Percentiles rank a stretch among this genome's conserved stretches.
These are phyloP conservation scores for Agriotes lineatus DNA, from an alignment of 2,888 invertebrate species.

Conservation along the genomic window DNA sequence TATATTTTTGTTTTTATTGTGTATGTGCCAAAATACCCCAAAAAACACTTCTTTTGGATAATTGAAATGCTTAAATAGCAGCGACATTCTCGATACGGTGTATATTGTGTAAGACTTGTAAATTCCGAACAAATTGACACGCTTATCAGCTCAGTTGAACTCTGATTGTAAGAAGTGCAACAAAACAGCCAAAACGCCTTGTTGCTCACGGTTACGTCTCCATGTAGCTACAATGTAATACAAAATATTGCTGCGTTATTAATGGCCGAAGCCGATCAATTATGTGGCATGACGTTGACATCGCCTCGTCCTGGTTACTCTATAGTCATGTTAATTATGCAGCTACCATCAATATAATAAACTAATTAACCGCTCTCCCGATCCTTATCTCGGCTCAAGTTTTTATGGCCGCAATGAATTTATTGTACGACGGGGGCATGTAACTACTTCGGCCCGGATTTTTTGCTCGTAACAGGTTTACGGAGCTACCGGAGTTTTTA, in stretches of 20 bases:
- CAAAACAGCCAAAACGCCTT: background rate
- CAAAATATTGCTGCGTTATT: slow-evolving; percentile 34
- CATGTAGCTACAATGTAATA: slow-evolving; percentile 21
- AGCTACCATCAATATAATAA: slow-evolving; percentile 48
- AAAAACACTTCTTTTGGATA: no score
- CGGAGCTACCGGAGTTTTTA: slow-evolving; percentile 11
- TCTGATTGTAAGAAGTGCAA: background rate
- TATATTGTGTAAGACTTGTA: no score
- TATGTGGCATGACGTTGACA: slow-evolving; percentile 37
- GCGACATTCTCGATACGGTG: no score
- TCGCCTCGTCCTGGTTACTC: slow-evolving; percentile 33
- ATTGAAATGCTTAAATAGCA: no score
- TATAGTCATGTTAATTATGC: slow-evolving; percentile 44
- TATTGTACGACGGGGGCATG: slow-evolving; percentile 37
- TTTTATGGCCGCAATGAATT: slow-evolving; percentile 45
- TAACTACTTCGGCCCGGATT: background rate
- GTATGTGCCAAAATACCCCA: no score
- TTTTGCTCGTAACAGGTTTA: slow-evolving; percentile 12
- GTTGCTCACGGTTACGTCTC: background rate
- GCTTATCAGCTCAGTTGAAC: no score
- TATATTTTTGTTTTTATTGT: no score
- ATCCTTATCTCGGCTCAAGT: slow-evolving; percentile 42
- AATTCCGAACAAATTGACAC: no score
- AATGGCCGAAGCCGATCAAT: slow-evolving; percentile 35
- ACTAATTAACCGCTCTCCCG: slow-evolving; percentile 48